Evolutionary conservation across 2,888 invertebrate genomes (phyloP).

Genomic region (Limnephilus lunatus): DNA sequence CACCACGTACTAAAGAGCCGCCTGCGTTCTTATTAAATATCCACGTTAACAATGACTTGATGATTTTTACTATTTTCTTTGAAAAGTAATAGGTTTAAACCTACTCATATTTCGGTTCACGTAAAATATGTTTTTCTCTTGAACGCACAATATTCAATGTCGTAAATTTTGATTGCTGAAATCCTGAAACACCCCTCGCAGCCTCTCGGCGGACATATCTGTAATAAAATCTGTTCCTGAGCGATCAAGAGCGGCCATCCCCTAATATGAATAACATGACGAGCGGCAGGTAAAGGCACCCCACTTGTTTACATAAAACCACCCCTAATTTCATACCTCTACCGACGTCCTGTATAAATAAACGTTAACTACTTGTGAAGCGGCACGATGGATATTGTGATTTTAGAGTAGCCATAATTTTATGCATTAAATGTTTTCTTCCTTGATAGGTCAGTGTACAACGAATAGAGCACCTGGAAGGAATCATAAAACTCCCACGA

Average conservation of each 20-base stretch:
- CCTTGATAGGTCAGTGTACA: background rate
- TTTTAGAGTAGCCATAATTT: slow-evolving; percentile 15
- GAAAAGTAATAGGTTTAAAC: background rate
- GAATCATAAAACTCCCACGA: background rate
- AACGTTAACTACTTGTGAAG: background rate
- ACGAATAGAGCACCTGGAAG: background rate
- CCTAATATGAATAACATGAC: slow-evolving; percentile 66
- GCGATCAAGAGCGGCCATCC: slow-evolving; percentile 56
- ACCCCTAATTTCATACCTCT: slow-evolving; percentile 30
- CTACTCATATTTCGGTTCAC: background rate
- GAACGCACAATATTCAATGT: background rate
- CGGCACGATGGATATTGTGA: background rate
- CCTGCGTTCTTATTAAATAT: background rate
- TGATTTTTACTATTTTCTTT: background rate
- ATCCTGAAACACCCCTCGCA: slow-evolving; percentile 34
- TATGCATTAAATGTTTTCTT: slow-evolving; percentile 12
- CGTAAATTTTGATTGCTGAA: slow-evolving; percentile 43
- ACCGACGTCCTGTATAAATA: background rate
- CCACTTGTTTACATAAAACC: slow-evolving; percentile 62
- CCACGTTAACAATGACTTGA: background rate
- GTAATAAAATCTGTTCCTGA: slow-evolving; percentile 65
- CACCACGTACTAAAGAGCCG: background rate
- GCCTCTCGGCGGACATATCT: slow-evolving; percentile 59
- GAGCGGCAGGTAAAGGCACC: slow-evolving; percentile 57
- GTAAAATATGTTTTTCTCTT: background rate